Evolutionary conservation across 2,113 vertebrate species (phyloP), one percentile per base, ranked within the genome.

Genomic region (Ictalurus furcatus): DNA sequence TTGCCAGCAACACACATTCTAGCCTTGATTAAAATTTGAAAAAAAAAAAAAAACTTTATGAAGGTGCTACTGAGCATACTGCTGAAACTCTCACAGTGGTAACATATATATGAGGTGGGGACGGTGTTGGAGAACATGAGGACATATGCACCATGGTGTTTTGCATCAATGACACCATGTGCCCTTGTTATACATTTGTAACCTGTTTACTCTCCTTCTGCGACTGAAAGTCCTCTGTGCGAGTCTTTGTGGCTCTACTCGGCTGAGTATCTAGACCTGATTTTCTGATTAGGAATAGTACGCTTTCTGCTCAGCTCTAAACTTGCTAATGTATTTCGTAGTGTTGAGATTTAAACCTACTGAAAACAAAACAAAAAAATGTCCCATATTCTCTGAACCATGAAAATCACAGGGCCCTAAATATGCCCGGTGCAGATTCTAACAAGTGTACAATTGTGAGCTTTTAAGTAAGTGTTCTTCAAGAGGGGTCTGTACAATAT

Each of bases 381-480:
- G 6, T 52, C 25, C 25, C 25, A 16, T 54, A n/a, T 79, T 54
- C 44, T 23, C 8, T 9, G 16, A 0, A 16, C 30, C 13, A n/a
- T 54, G 13, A 0, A 54, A n/a, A 54, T 48, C 23, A 79, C 25
- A 52, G 25, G 7, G 40, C 21, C 1, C 37, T 76, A 11, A 76
- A 76, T 76, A 4, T 48, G 21, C 11, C 40, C 37, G 40, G 23
- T 25, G 40, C 16, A 5, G 40, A 48, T 12, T 78, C 13, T 79
- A 25, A 44, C 16, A 0, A 76, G 21, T 25, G 37, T 44, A 9
- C 23, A 37, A 6, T 58, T 3, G 30, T 84, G 52, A 76, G 28
- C 63, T 79, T 9, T 63, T 63, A 4, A 88, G 28, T 65, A 88
- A 88, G 87, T n/a, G 40, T 19, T 88, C 67, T 74, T 88, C 19